Evolutionary conservation across 92 coral and sea anemone species (phyloP), one percentile per base, ranked within the genome.

Genomic region (Montipora capitata): DNA sequence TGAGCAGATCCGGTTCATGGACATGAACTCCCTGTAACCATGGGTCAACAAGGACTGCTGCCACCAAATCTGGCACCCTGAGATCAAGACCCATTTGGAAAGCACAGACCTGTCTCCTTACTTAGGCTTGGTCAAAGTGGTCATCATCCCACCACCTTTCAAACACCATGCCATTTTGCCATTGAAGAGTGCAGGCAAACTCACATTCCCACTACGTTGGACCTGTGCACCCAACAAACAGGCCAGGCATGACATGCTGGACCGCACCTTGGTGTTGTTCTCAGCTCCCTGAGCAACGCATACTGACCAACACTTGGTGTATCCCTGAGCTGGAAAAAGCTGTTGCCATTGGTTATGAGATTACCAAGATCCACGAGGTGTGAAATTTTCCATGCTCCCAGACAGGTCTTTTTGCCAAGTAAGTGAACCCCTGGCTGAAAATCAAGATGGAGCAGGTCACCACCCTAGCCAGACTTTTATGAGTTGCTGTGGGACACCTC

Each of bases 11-110:
- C 69, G n/a, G 3, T 88, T 72, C 49, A 58, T 80, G n/a, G 91
- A 80, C 42, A 73, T 88, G 63, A 70, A 80, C 35, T 79, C 86
- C 48, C 67, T 87, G 14, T 79, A 87, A 15, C 91, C 86, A 4
- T 52, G 72, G 63, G 52, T 54, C 49, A 87, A 79, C 76, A 58
- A 40, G 48, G 0, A 43, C 1, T 39, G 44, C 38, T 6, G 13
- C 1, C 65, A 82, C 45, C 71, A 67, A 0, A 9, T 82, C 3
- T 79, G 88, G 0, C 88, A 89, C n/a, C 92, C 88, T 0, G 5
- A 17, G 7, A 13, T 83, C 42, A 74, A 82, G 14, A 75, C 92
- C 14, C 10, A n/a, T 18, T 79, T 74, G 41, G 49, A 58, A 42
- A 44, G 48, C 35, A 5, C 49, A 42, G 13, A 72, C 43, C 2